Evolutionary conservation across 2,888 invertebrate genomes (phyloP).

Genomic region (Heteromurus nitidus): DNA sequence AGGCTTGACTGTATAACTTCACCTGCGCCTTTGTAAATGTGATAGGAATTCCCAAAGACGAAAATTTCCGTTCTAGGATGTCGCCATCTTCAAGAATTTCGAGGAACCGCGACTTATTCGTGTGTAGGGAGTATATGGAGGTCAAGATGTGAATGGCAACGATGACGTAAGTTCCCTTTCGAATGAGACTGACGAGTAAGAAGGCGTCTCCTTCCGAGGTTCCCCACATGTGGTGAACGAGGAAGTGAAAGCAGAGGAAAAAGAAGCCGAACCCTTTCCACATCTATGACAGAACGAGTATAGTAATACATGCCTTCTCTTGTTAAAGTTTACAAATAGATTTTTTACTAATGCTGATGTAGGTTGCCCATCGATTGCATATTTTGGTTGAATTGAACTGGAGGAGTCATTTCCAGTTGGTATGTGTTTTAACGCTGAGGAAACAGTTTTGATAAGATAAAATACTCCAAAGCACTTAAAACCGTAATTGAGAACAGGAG

Average conservation of each 20-base stretch:
- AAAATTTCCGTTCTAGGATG: neutral
- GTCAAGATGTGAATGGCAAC: conserved; percentile 8
- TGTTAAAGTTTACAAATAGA: too few species aligned
- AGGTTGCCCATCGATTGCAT: too few species aligned
- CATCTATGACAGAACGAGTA: too few species aligned
- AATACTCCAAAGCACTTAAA: too few species aligned
- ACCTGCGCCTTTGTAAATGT: neutral
- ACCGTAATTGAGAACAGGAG: too few species aligned
- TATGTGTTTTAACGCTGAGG: too few species aligned
- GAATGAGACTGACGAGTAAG: conserved; percentile 33
- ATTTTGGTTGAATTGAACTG: too few species aligned
- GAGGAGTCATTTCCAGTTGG: too few species aligned
- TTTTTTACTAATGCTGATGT: too few species aligned
- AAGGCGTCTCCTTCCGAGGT: conserved; percentile 11
- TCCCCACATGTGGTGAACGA: conserved; percentile 73
- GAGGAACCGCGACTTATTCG: neutral
- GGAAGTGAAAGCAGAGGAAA: conserved; percentile 75
- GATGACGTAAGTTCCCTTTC: conserved; percentile 1
- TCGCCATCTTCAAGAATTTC: conserved; percentile 30
- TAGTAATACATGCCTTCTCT: too few species aligned
- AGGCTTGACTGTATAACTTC: neutral
- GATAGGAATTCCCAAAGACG: neutral
- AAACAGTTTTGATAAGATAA: too few species aligned
- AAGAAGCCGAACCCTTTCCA: too few species aligned
- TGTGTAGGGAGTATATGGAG: conserved; percentile 3